Evolutionary conservation across 2,797 vertebrate genomes (phyloP).

Genomic region (Sciaenops ocellatus): DNA sequence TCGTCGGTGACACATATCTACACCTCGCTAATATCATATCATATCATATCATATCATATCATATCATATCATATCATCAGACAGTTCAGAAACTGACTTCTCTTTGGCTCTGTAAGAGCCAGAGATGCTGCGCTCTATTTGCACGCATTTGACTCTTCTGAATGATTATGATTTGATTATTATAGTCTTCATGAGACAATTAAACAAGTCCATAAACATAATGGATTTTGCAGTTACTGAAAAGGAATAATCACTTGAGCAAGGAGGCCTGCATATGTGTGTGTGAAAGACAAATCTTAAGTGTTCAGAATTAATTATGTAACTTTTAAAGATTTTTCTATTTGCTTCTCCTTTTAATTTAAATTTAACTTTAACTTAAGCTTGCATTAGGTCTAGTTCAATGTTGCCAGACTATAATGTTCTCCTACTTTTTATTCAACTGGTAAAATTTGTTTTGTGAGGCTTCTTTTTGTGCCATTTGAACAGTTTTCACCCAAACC

Average conservation of each 20-base stretch:
- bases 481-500: background rate
- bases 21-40: conserved; percentile 13
- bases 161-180: background rate
- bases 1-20: background rate
- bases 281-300: background rate
- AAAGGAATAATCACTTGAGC: background rate
- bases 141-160: background rate
- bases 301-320: background rate
- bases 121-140: background rate
- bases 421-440: background rate
- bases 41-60: too few relatives aligned
- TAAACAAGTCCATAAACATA: conserved; percentile 1
- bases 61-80: conserved; percentile 27
- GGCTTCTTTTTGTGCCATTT: background rate
- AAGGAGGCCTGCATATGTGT: background rate
- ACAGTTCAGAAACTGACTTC: conserved; percentile 2
- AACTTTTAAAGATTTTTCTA: background rate
- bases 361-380: background rate
- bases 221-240: background rate
- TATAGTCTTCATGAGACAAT: conserved; percentile 11
- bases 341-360: too few relatives aligned
- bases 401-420: background rate
- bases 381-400: background rate
- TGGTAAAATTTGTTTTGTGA: background rate
- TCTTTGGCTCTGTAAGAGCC: background rate